Evolutionary conservation across 2,113 vertebrate species (phyloP).

Genomic region (Thamnaconus septentrionalis): DNA sequence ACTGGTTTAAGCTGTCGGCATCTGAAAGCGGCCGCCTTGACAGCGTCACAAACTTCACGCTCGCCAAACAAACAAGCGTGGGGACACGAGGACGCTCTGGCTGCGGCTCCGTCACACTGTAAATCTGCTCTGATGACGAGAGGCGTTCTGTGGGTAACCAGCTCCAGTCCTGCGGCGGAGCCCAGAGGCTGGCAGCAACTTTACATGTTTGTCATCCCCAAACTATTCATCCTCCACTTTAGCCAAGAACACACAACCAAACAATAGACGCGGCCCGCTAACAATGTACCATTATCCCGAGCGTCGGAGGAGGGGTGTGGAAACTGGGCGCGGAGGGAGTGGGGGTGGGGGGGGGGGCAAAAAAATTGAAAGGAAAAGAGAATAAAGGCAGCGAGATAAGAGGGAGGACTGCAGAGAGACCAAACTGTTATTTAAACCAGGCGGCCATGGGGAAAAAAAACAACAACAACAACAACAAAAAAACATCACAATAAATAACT

Average conservation of each 20-base stretch:
- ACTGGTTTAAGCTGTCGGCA: background rate
- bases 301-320: slow-evolving; percentile 45
- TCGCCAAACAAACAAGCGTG: slow-evolving; percentile 13
- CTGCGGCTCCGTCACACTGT: slow-evolving; percentile 50
- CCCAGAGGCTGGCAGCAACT: slow-evolving; percentile 87
- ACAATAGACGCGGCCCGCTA: slow-evolving; percentile 74
- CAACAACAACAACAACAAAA: background rate
- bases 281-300: slow-evolving; percentile 76
- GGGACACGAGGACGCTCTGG: background rate
- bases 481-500: slow-evolving; percentile 81
- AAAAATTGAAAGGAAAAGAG: slow-evolving; percentile 36
- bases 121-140: slow-evolving; percentile 67
- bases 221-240: slow-evolving; percentile 87
- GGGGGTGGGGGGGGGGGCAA: slow-evolving; percentile 13
- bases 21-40: slow-evolving; percentile 38
- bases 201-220: slow-evolving; percentile 92
- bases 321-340: slow-evolving; percentile 8
- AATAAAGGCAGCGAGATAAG: slow-evolving; percentile 65
- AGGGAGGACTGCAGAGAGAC: slow-evolving; percentile 63
- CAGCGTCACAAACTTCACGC: slow-evolving; percentile 38
- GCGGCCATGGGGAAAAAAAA: slow-evolving; percentile 36
- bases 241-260: slow-evolving; percentile 90
- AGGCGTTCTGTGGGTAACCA: slow-evolving; percentile 67
- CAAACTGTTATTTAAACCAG: slow-evolving; percentile 79
- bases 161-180: slow-evolving; percentile 76